Percentiles rank a stretch among this genome's conserved stretches.
These are phyloP conservation scores for Leptinotarsa rubiginosa DNA, from an alignment of 2,888 invertebrate genomes.

Conservation along the genomic window DNA sequence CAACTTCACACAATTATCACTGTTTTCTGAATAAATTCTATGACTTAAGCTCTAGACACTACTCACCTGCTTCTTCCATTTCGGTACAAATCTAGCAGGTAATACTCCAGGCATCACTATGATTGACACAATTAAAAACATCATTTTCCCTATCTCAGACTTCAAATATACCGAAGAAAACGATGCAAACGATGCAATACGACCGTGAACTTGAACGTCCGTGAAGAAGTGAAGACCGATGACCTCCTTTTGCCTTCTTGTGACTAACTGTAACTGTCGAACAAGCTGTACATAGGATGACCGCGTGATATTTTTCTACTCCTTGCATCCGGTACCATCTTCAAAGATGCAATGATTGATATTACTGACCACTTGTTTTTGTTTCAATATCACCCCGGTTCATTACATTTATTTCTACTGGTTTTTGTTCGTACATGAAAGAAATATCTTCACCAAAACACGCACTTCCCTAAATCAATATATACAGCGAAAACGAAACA, in stretches of 20 bases:
- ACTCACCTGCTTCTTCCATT: constrained; percentile 83
- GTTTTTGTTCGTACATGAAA: too few species aligned
- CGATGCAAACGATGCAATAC: constrained; percentile 32
- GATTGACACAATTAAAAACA: constrained; percentile 30
- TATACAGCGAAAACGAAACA: too few species aligned
- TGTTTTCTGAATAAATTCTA: too few species aligned
- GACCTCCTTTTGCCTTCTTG: constrained; percentile 56
- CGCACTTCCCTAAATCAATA: too few species aligned
- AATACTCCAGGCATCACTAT: constrained; percentile 47
- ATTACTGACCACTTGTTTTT: background rate
- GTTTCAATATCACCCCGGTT: too few species aligned
- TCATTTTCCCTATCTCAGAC: background rate
- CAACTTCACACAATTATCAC: too few species aligned
- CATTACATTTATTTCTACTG: too few species aligned
- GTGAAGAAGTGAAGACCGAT: constrained; percentile 43
- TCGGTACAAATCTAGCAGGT: constrained; percentile 74
- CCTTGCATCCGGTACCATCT: background rate
- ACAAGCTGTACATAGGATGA: background rate
- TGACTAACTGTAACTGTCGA: constrained; percentile 56
- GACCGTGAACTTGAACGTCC: constrained; percentile 62
- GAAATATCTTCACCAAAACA: too few species aligned
- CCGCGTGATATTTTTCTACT: background rate
- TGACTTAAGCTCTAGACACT: background rate
- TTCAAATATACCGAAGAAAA: background rate
- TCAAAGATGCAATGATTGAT: background rate